Evolutionary conservation across 2,888 invertebrate genomes (phyloP).

Genomic region (Axea sp.): DNA sequence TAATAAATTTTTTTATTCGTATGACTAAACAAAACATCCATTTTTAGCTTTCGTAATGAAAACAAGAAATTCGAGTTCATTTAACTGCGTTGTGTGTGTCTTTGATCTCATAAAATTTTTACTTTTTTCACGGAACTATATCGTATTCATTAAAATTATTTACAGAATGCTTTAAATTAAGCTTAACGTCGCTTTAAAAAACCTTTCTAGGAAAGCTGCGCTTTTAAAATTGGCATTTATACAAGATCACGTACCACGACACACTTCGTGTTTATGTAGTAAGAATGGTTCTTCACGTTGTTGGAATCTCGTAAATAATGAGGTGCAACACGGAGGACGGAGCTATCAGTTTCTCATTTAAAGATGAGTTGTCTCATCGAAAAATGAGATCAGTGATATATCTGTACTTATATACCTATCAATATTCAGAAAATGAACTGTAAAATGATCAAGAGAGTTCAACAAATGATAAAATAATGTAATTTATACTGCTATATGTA

Average conservation of each 20-base stretch:
- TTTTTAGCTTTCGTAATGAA: neutral
- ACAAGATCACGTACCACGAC: slow-evolving; percentile 32
- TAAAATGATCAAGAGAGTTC: neutral
- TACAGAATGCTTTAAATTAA: slow-evolving; percentile 34
- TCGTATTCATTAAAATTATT: slow-evolving; percentile 18
- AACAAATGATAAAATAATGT: too few relatives aligned
- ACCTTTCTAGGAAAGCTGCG: slow-evolving; percentile 21
- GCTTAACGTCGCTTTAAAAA: slow-evolving; percentile 23
- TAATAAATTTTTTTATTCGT: neutral
- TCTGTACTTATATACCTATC: slow-evolving; percentile 31
- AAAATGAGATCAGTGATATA: slow-evolving; percentile 43
- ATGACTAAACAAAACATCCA: neutral
- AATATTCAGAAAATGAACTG: slow-evolving; percentile 17
- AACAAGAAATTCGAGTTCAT: neutral
- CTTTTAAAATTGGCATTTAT: slow-evolving; percentile 41
- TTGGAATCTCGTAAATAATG: slow-evolving; percentile 42
- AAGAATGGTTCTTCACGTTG: slow-evolving; percentile 36
- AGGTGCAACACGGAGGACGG: slow-evolving; percentile 21
- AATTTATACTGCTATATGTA: too few relatives aligned
- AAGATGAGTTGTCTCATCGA: slow-evolving; percentile 41
- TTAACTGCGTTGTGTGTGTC: neutral
- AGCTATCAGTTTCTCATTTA: slow-evolving; percentile 46
- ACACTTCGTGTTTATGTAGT: slow-evolving; percentile 19
- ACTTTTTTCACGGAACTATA: neutral
- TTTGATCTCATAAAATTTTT: neutral